Base-by-base conservation (phyloP, 2,797 vertebrate genomes). In the Enteromius viviparus region DNA sequence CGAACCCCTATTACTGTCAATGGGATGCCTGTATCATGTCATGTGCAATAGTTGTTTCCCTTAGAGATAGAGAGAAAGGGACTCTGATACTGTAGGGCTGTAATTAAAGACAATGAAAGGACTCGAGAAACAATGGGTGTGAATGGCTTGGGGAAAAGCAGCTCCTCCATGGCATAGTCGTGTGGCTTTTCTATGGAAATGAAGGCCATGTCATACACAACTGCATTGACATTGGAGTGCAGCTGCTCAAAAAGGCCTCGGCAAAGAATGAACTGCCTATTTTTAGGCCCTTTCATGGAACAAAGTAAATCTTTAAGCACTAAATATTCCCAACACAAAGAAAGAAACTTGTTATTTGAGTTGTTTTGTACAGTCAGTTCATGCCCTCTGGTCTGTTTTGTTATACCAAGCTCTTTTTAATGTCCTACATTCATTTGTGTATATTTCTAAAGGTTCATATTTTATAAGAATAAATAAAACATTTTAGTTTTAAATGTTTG, bases 391-490 rank as follows among this genome's bases (percentile, higher is more conserved):
- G 88, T 90, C 91, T 90, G 88, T 92, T 91, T 91, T 91, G 77
- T 91, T 90, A 80, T 87, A 86, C 88, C 82, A 81, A 86, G 86
- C 85, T 87, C 86, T 90, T 89, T 87, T 91, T 93, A 92, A 37
- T 87, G 85, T 90, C 92, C 91, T 94, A 87, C 49, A 80, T 53
- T 91, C 89, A 84, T 93, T 94, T 95, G 94, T 97, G 94, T 94
- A 95, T 96, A 95, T 95, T 96, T 98, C 96, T 96, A 94, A 96
- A 93, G 94, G 89, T 89, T 92, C 90, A 91, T 93, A 96, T 97
- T 97, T 97, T 97, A 97, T 97, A 96, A 96, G 95, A 93, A 95
- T 95, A 95, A 95, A 95, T 94, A 97, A 97, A 97, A 94, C 89
- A 90, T 94, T 95, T 93, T 97, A 96, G 96, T 97, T 96, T 96